Evolutionary conservation across 2,797 vertebrate genomes (phyloP), one percentile per base, ranked within the genome.

Genomic region (Galago senegalensis): DNA sequence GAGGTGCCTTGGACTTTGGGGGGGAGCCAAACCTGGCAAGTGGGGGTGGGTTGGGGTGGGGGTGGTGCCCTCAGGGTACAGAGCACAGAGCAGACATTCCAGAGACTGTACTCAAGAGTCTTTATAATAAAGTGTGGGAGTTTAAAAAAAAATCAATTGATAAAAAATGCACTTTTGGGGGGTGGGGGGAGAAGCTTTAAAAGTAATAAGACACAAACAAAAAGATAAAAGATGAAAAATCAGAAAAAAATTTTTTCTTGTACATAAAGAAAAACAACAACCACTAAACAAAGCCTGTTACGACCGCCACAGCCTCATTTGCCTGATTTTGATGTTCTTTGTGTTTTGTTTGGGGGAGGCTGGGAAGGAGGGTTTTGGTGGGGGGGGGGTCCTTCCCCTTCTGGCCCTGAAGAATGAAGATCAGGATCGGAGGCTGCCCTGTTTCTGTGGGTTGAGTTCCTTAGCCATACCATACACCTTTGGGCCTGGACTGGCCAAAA

Each of bases 21-120:
- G 92, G 70, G 95, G 95, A 92, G 77, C 90, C 73, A 70, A 96
- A 88, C 92, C 95, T 97, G 96, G 92, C 14, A 17, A 61, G 25
- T 23, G 53, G 81, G 89, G 96, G 49, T 53, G 49, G 49, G 49
- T 4, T 53, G 49, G 49, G 3, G 37, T 10, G 49, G 88, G 76
- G 81, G 37, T 1, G 11, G 87, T 3, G 23, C 93, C 96, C 31
- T 12, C 21, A 9, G 76, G 92, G 76, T 85, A 46, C 73, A 92
- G 95, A 98, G 98, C 98, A 98, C 98, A 98, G 98, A 97, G 93
- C 93, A 97, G 97, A 98, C 98, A 98, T 98, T 98, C 98, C 98
- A 98, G 95, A 97, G 97, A 98, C 98, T 98, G 97, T 98, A 98
- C 91, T 89, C 96, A 98, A 98, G 98, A 98, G 98, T 96, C 97